phyloP scores from a whole-genome alignment of 30 jellyfish, hydroid and myxozoan species.

The Aurelia sp. region DNA sequence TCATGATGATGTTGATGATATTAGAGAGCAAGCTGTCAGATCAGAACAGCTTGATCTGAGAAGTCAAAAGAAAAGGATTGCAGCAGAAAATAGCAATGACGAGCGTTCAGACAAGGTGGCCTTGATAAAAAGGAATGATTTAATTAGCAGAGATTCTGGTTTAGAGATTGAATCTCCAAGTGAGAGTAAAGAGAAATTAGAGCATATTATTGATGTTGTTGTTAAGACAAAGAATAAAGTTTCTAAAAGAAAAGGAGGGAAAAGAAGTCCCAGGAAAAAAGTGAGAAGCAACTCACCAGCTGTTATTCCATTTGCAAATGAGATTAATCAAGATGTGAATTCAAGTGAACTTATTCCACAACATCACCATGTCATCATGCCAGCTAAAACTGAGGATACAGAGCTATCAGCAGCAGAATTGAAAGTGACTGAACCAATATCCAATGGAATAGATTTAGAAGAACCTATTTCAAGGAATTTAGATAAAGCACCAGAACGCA shows the following conservation, averaged over 20 bases:
- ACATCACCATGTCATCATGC: not conserved
- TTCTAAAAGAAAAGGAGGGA: constrained; percentile 9
- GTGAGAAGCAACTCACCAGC: not conserved
- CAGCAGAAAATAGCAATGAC: not conserved
- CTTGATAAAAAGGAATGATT: not conserved
- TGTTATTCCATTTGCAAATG: not conserved
- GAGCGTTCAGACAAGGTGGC: not conserved
- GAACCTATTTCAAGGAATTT: not conserved
- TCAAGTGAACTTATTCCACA: not conserved
- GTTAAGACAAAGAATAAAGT: constrained; percentile 1
- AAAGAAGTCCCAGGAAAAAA: not conserved
- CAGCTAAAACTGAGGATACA: not conserved
- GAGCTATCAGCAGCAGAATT: not conserved
- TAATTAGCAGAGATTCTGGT: not conserved
- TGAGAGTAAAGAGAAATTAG: not conserved
- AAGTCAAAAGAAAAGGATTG: too few species aligned
- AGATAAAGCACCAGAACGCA: not conserved
- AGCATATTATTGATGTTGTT: not conserved
- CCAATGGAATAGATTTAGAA: not conserved
- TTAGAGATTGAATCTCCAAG: constrained; percentile 1
- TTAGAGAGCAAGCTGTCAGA: too few species aligned
- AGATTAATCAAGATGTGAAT: not conserved
- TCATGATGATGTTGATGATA: not conserved
- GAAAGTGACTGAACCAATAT: not conserved
- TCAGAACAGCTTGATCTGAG: too few species aligned